Evolutionary conservation across 2,113 vertebrate genomes (phyloP).

Genomic region (Erpornis zantholeuca): DNA sequence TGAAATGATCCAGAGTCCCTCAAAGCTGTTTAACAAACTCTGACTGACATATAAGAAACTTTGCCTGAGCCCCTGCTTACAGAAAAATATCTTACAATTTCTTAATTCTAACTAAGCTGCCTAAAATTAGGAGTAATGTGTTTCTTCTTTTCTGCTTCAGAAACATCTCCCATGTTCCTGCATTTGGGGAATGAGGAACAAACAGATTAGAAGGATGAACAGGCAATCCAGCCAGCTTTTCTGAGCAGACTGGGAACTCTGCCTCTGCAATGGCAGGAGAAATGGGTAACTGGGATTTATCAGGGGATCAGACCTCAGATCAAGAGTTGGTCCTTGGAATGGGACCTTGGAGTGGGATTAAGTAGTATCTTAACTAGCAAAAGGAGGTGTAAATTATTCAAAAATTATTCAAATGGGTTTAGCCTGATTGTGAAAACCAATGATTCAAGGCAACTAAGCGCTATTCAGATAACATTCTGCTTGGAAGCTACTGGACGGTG

Average conservation of each 20-base stretch:
- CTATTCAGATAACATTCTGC: neutral
- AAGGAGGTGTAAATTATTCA: neutral
- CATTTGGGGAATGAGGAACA: neutral
- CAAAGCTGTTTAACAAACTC: neutral
- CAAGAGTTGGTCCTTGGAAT: fast-evolving
- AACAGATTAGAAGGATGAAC: neutral
- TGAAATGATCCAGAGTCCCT: neutral
- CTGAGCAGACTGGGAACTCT: neutral
- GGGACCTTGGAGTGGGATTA: neutral
- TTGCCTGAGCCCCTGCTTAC: neutral
- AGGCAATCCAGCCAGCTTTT: neutral
- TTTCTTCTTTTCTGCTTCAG: neutral
- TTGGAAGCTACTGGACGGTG: neutral
- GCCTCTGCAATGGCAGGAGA: neutral
- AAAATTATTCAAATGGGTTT: neutral
- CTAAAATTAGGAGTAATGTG: neutral
- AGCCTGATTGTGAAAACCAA: neutral
- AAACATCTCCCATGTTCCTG: neutral
- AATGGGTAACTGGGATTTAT: neutral
- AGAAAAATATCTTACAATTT: neutral
- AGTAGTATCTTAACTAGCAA: neutral
- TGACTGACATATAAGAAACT: neutral
- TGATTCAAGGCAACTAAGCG: neutral
- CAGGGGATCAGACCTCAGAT: neutral
- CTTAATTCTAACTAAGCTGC: neutral